A percentile compares a stretch with the other conserved stretches of the same genome.
Conservation (phyloP, 2,797 vertebrate genomes). For the Vespertilio murinus region DNA sequence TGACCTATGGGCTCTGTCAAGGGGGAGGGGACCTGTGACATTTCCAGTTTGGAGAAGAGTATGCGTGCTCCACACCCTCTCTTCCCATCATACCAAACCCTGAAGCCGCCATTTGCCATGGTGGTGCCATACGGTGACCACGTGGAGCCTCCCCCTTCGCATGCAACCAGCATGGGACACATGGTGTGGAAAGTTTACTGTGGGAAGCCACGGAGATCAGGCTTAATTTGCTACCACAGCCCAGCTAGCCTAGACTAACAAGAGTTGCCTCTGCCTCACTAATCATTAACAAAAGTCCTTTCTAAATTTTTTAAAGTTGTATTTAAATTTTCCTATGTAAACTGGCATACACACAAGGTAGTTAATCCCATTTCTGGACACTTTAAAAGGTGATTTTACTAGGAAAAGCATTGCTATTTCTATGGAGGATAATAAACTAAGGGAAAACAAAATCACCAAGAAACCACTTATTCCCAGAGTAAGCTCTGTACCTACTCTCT, state of each 20-base stretch:
- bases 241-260: background rate
- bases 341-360: background rate
- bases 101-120: background rate
- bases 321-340: background rate
- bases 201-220: background rate
- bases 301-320: background rate
- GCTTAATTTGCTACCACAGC: background rate
- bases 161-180: background rate
- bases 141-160: background rate
- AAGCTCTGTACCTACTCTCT: background rate
- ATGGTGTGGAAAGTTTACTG: background rate
- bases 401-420: background rate
- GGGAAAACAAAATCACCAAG: background rate
- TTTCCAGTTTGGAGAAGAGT: background rate
- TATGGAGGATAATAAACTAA: background rate
- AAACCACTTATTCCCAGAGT: background rate
- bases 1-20: background rate
- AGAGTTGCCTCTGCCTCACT: background rate
- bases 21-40: background rate
- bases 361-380: background rate
- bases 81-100: background rate
- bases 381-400: background rate
- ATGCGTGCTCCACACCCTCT: background rate
- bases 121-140: background rate
- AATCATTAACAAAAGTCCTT: background rate